Percentiles rank a stretch among this genome's conserved stretches.
phyloP scores from a whole-genome alignment of 1,140 invertebrate species.

The Mya arenaria region DNA sequence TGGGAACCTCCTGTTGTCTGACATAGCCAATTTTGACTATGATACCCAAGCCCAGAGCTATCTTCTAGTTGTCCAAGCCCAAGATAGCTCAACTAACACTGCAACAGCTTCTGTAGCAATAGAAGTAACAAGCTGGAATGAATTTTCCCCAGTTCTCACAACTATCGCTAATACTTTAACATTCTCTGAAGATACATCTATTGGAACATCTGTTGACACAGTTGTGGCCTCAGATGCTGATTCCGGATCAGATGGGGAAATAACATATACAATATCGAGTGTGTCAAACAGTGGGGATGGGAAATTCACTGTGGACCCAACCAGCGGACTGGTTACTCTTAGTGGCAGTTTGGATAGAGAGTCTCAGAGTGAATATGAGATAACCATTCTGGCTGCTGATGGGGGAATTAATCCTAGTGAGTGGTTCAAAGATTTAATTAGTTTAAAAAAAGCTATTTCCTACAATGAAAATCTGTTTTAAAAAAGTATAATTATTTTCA shows the following conservation, averaged over 20 bases:
- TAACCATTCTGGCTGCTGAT: constrained; percentile 62
- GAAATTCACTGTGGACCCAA: constrained; percentile 58
- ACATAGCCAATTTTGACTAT: constrained; percentile 87
- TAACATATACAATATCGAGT: constrained; percentile 61
- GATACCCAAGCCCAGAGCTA: constrained; percentile 82
- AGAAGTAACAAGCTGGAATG: constrained; percentile 89
- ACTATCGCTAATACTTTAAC: constrained; percentile 32
- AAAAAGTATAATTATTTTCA: too few species aligned
- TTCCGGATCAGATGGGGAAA: constrained; percentile 58
- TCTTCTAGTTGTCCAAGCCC: constrained; percentile 56
- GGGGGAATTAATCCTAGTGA: too few species aligned
- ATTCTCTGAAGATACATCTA: constrained; percentile 48
- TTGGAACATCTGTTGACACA: constrained; percentile 42
- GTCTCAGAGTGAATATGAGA: constrained; percentile 48
- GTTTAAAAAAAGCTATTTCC: too few species aligned
- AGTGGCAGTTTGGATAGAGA: constrained; percentile 69
- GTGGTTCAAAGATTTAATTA: too few species aligned
- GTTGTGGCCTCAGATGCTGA: constrained; percentile 65
- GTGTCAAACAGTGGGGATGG: constrained; percentile 52
- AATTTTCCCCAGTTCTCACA: constrained; percentile 92
- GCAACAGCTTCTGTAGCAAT: constrained; percentile 60
- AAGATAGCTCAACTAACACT: constrained; percentile 52
- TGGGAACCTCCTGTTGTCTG: constrained; percentile 78
- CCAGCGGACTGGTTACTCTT: constrained; percentile 57
- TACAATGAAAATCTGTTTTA: too few species aligned